A percentile compares a stretch with the other conserved stretches of the same genome.
These are phyloP conservation scores for Yponomeuta malinellus DNA, from an alignment of 2,888 invertebrate genomes.

Conservation along the genomic window DNA sequence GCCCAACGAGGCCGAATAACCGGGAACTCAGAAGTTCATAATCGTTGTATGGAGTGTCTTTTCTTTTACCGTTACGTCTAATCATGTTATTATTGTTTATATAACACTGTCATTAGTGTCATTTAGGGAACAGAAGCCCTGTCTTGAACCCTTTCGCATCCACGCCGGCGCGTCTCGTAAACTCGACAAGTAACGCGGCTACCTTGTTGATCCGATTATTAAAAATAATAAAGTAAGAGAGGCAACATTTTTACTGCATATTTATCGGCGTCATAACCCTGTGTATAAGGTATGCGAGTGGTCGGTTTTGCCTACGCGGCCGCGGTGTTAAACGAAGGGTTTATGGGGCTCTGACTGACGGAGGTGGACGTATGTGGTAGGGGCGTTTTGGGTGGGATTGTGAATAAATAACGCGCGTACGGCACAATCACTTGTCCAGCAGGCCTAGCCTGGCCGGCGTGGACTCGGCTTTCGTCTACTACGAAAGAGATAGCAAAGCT, in stretches of 20 bases:
- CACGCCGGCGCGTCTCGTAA: constrained; percentile 16
- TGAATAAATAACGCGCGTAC: neutral
- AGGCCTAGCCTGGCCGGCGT: too few relatives aligned
- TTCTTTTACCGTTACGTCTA: too few relatives aligned
- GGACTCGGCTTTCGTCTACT: too few relatives aligned
- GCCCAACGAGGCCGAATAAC: too few relatives aligned
- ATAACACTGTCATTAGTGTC: neutral
- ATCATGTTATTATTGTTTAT: too few relatives aligned
- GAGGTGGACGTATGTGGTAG: neutral
- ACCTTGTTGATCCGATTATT: constrained; percentile 18
- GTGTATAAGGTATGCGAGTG: constrained; percentile 15
- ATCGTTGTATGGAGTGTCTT: too few relatives aligned
- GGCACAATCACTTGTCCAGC: neutral
- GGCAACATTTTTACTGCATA: constrained; percentile 17
- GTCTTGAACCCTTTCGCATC: neutral
- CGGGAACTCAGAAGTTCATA: too few relatives aligned
- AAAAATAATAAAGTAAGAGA: neutral
- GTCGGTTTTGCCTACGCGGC: constrained; percentile 18
- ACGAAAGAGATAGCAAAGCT: too few relatives aligned
- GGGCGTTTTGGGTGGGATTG: neutral
- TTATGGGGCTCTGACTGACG: constrained; percentile 6
- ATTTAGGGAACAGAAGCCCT: neutral
- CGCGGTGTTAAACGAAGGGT: neutral
- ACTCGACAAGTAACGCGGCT: constrained; percentile 17
- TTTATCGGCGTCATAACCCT: constrained; percentile 15